Conservation (phyloP, 2,888 invertebrate species). For the Anodontia alba region DNA sequence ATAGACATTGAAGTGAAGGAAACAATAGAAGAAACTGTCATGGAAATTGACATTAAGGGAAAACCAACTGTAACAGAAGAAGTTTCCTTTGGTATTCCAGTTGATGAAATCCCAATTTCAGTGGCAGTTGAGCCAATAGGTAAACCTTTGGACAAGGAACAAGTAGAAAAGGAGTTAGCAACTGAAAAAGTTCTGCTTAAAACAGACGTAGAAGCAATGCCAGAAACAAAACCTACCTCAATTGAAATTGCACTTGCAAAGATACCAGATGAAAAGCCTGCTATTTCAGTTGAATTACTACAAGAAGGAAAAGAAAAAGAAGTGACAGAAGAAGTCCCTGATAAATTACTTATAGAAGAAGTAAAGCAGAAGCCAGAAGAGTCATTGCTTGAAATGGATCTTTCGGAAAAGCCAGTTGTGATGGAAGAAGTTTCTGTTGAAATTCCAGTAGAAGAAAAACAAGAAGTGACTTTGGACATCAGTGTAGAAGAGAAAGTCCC, state of each 20-base stretch:
- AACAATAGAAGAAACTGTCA: not conserved
- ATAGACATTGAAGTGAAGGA: conserved; percentile 10
- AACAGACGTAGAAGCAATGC: conserved; percentile 5
- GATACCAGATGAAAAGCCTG: conserved; percentile 8
- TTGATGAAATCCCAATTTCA: conserved; percentile 20
- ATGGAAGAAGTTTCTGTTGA: conserved; percentile 23
- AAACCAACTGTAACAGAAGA: conserved; percentile 16
- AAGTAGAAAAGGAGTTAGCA: conserved; percentile 17
- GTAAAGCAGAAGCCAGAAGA: no score
- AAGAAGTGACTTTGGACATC: not conserved
- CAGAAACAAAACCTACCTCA: conserved; percentile 24
- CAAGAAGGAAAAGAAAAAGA: not conserved
- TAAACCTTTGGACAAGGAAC: conserved; percentile 20
- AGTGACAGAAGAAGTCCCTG: conserved; percentile 17
- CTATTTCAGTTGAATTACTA: conserved; percentile 2
- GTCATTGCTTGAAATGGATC: no score
- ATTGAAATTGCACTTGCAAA: conserved; percentile 18
- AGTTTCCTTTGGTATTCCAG: not conserved
- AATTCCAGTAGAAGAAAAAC: conserved; percentile 30
- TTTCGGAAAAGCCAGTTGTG: not conserved
- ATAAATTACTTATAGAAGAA: not conserved
- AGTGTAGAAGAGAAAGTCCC: conserved; percentile 19
- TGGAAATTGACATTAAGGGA: not conserved
- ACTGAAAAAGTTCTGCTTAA: conserved; percentile 2
- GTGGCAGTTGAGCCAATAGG: conserved; percentile 21